phyloP scores from a whole-genome alignment of 1,140 invertebrate genomes.

The Micrasema minimum region DNA sequence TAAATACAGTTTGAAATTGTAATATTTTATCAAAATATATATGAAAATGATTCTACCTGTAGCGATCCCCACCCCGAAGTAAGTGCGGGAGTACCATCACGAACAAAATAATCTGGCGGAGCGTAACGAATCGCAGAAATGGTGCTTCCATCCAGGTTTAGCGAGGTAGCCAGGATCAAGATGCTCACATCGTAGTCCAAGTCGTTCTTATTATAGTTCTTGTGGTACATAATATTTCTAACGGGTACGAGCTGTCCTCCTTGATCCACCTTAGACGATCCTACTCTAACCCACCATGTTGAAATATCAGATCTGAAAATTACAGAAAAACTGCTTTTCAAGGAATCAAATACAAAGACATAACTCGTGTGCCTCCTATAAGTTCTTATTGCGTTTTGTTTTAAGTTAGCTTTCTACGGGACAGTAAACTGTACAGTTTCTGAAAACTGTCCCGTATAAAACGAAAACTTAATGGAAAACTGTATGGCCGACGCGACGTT shows the following conservation, averaged over 20 bases:
- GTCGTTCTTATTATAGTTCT: neutral
- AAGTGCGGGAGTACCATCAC: neutral
- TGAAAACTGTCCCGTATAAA: too few species aligned
- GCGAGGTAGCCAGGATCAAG: neutral
- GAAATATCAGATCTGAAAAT: constrained; percentile 8
- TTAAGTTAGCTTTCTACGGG: too few species aligned
- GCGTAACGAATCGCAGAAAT: neutral
- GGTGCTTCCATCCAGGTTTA: neutral
- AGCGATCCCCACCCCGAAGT: constrained; percentile 17
- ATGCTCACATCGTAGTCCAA: constrained; percentile 4
- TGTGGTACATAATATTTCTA: constrained; percentile 1
- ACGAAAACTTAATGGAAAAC: too few species aligned
- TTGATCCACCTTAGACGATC: neutral
- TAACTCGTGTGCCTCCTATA: too few species aligned
- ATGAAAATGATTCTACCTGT: neutral
- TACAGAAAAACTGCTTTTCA: too few species aligned
- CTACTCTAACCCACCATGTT: neutral
- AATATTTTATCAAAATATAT: neutral
- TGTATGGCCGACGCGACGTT: too few species aligned
- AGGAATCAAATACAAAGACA: too few species aligned
- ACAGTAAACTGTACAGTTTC: too few species aligned
- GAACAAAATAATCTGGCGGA: neutral
- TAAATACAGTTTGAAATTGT: too few species aligned
- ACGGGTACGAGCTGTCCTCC: neutral
- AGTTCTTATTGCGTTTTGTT: too few species aligned